Base-by-base conservation (phyloP, 2,797 vertebrate species). In the Anniella stebbinsi region DNA sequence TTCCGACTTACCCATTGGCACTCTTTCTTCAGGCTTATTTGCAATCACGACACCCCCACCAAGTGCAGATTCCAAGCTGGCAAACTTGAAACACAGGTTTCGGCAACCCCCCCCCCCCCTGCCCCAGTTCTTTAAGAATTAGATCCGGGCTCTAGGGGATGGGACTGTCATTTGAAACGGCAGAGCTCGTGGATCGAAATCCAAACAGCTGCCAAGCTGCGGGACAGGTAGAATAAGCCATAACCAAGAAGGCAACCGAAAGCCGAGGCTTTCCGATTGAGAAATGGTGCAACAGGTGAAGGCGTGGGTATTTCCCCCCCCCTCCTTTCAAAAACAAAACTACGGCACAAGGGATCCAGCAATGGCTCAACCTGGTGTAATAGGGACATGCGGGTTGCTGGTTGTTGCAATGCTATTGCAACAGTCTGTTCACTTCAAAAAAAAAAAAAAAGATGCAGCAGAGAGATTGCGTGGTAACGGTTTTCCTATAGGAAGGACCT, bases 321-420 rank as follows among this genome's bases (percentile, higher is more conserved):
- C n/a, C 94, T n/a, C 18, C 7, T 90, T 67, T 91, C 18, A 36
- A 83, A 87, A 77, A 92, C 36, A 69, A 91, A 93, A 94, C 87
- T 18, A 89, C 91, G 96, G 95, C 97, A 97, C 97, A 95, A 92
- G 97, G 97, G 97, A 97, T 67, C 0, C 0, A 76, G 94, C 94
- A 95, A 92, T 95, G 91, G 96, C 97, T 97, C 96, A 97, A 96
- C 96, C 97, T 97, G 95, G 93, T 97, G 97, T 97, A 97, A 97
- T 97, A 95, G n/a, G n/a, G 95, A 95, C 94, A 94, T 93, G 95
- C 92, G 84, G 86, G 95, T 97, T 97, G 97, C 97, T 96, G 75
- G 94, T 88, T 96, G 95, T 97, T 97, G 97, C 97, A 60, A 94
- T 91, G 97, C 94, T 97, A 96, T 97, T 97, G 97, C 97, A 97